Base-by-base conservation (phyloP, 64 coral and sea anemone genomes). In the Astreopora myriophthalma region DNA sequence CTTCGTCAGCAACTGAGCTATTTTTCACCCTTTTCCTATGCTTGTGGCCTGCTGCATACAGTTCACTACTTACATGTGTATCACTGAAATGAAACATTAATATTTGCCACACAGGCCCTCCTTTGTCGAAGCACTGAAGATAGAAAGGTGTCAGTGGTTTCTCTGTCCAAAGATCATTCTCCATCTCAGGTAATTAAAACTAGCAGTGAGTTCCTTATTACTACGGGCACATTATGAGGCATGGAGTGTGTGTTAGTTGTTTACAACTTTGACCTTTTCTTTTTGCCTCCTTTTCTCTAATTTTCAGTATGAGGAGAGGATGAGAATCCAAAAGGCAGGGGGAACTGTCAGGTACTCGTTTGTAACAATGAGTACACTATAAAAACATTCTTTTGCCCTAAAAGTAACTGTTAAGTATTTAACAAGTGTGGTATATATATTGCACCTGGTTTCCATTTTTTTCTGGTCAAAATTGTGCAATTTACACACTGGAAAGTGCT, bases 221-320 rank as follows among this genome's bases (percentile, higher is more conserved):
- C 52, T 58, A n/a, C n/a, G n/a, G n/a, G n/a, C n/a, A n/a, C n/a
- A n/a, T n/a, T n/a, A n/a, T n/a, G n/a, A n/a, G n/a, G n/a, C n/a
- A n/a, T n/a, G n/a, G n/a, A n/a, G n/a, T n/a, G n/a, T n/a, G n/a
- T n/a, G n/a, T n/a, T n/a, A n/a, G n/a, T n/a, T n/a, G n/a, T n/a
- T n/a, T n/a, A n/a, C n/a, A 46, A 46, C 11, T 6, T 46, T 46
- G 42, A 6, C 4, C 11, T 6, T 20, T 17, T 19, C 2, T 16
- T 91, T 14, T 35, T 70, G 6, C n/a, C 46, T 81, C 13, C 34
- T 36, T 57, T 35, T 73, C 31, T 49, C 3, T 34, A 34, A 42
- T 46, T 84, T 92, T 11, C 22, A 99, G 97, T 99, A 99, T 71
- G 87, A 99, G 38, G 97, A 99, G 87, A 80, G 97, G 95, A 92